Evolutionary conservation across 2,888 invertebrate species (phyloP), one percentile per base, ranked within the genome.

Genomic region (Drosophila paranaensis): DNA sequence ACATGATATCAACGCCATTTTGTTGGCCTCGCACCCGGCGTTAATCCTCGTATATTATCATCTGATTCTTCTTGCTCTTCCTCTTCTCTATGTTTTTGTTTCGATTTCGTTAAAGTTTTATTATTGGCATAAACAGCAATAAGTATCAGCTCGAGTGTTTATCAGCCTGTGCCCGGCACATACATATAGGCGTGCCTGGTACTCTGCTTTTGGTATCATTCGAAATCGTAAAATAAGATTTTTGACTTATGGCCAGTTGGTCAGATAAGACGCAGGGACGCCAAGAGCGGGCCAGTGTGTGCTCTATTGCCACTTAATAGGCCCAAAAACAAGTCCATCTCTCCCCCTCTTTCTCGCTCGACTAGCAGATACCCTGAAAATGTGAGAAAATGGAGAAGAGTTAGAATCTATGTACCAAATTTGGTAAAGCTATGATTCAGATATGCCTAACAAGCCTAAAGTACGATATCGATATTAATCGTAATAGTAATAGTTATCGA

Each of bases 221-320:
- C 57, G 58, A 75, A 89, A 84, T 90, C 90, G 82, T 90, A 88
- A 90, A 88, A 89, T 90, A 88, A 87, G 90, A 90, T 88, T 88
- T 90, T 88, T 76, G 79, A 89, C 81, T 88, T 86, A 83, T 84
- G 74, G 74, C 76, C 69, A 61, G 56, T 64, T 68, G 66, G 60
- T 51, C 74, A 80, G 90, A 90, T 88, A 88, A 88, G 81, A 76
- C 58, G 60, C 60, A 25, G 60, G 61, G 16, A 53, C 46, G 64
- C 37, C 35, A 20, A 4, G 11, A 51, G 11, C 46, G 51, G 60
- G 25, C 16, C 30, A 54, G 20, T 54, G 40, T n/a, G 54, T n/a
- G 27, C n/a, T 39, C 55, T 74, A 79, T 81, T 69, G 64, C 45
- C 76, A 79, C 71, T 79, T 71, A 75, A 79, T 70, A 71, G 51